Evolutionary conservation across 2,888 invertebrate genomes (phyloP).

Genomic region (Melikaiella ostensackeni): DNA sequence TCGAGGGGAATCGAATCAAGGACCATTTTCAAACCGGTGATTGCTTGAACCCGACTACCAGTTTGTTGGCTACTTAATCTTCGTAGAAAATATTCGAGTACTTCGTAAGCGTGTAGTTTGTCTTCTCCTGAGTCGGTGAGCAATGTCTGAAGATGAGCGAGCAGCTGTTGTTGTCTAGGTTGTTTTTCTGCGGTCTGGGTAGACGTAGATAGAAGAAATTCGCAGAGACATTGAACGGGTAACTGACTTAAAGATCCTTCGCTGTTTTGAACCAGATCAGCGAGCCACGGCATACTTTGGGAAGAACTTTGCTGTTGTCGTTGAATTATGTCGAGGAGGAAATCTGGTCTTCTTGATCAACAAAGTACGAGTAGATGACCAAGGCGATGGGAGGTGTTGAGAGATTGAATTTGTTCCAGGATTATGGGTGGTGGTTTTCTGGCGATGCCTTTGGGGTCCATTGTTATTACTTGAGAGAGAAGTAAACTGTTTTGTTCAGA

Average conservation of each 20-base stretch:
- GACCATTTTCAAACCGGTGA: conserved; percentile 85
- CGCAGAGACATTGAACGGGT: conserved; percentile 98
- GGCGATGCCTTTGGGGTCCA: conserved; percentile 91
- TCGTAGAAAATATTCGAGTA: conserved; percentile 92
- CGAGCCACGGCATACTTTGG: conserved; percentile 98
- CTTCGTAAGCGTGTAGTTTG: conserved; percentile 86
- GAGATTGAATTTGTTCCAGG: conserved; percentile 87
- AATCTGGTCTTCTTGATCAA: conserved; percentile 92
- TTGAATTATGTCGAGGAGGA: conserved; percentile 94
- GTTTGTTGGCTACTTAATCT: conserved; percentile 90
- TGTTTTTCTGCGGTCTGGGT: conserved; percentile 83
- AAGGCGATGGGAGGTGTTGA: conserved; percentile 88
- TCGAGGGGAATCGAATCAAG: conserved; percentile 78
- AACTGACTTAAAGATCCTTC: conserved; percentile 92
- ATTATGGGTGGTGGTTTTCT: conserved; percentile 88
- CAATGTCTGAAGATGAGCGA: conserved; percentile 81
- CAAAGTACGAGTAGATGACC: conserved; percentile 96
- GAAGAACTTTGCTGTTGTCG: conserved; percentile 88
- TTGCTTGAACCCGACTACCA: conserved; percentile 87
- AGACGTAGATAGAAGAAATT: conserved; percentile 88
- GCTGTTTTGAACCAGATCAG: conserved; percentile 94
- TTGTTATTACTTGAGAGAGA: conserved; percentile 88
- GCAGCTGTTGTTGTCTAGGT: conserved; percentile 87
- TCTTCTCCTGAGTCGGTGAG: conserved; percentile 80
- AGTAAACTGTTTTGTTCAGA: conserved; percentile 93